phyloP scores from a whole-genome alignment of 2,797 vertebrate genomes.

The Peromyscus nudipes region DNA sequence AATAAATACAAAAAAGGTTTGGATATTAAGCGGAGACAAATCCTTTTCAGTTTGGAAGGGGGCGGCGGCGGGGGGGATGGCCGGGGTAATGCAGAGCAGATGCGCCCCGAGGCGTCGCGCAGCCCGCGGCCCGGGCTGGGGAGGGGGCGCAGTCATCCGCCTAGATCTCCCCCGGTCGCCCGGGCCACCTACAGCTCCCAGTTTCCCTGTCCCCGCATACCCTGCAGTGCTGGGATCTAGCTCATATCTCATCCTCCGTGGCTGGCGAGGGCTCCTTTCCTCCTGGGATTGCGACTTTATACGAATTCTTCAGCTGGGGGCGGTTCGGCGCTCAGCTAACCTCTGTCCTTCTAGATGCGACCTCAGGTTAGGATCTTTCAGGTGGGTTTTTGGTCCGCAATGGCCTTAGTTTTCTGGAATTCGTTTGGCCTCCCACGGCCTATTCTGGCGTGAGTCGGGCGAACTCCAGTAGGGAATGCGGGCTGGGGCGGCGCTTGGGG shows the following conservation, averaged over 20 bases:
- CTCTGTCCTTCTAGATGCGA: constrained; percentile 5
- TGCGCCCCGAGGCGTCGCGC: constrained; percentile 68
- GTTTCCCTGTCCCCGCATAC: not conserved
- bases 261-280: not conserved
- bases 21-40: constrained; percentile 84
- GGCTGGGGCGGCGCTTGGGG: not conserved
- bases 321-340: not conserved
- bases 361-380: constrained; percentile 34
- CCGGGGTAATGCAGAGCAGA: constrained; percentile 77
- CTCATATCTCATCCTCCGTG: not conserved
- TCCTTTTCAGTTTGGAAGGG: constrained; percentile 81
- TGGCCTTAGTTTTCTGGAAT: constrained; percentile 30
- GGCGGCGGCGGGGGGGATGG: constrained; percentile 45
- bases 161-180: not conserved
- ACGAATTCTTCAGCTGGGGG: constrained; percentile 31
- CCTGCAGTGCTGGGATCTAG: not conserved
- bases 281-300: not conserved
- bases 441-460: not conserved
- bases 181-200: not conserved
- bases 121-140: constrained; percentile 62
- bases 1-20: constrained; percentile 84
- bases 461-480: not conserved
- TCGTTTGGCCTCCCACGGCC: constrained; percentile 74
- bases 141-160: constrained; percentile 42
- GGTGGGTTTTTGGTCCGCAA: constrained; percentile 49